Conservation (phyloP, 2,888 invertebrate genomes). For the Crioceris asparagi region DNA sequence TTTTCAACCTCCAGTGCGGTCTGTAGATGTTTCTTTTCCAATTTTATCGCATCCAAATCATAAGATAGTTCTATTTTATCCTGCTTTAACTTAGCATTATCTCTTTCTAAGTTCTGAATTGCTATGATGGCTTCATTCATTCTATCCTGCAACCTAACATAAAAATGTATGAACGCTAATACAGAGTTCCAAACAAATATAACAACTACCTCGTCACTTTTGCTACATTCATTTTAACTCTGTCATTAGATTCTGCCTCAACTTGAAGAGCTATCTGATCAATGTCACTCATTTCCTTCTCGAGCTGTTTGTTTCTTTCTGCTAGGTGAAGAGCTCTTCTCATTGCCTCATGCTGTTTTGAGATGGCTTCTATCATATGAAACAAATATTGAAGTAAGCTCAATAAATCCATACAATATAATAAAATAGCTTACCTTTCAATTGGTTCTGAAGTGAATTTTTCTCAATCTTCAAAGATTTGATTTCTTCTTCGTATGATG, state of each 20-base stretch:
- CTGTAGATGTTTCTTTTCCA: conserved; percentile 49
- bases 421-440: conserved; percentile 35
- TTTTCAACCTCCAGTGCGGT: conserved; percentile 42
- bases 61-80: conserved; percentile 38
- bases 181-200: conserved; percentile 5
- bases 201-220: conserved; percentile 35
- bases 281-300: conserved; percentile 61
- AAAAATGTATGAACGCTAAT: conserved; percentile 3
- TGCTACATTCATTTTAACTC: conserved; percentile 48
- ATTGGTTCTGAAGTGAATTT: conserved; percentile 43
- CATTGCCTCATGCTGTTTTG: conserved; percentile 74
- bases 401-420: not conserved
- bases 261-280: conserved; percentile 64
- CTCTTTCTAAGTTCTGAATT: conserved; percentile 41
- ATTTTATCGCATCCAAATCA: conserved; percentile 40
- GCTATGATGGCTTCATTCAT: conserved; percentile 39
- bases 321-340: conserved; percentile 59
- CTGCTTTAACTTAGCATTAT: conserved; percentile 37
- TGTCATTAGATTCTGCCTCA: conserved; percentile 64
- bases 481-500: conserved; percentile 43
- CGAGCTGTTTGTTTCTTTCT: conserved; percentile 59
- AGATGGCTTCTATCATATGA: conserved; percentile 40
- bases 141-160: conserved; percentile 37
- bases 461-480: conserved; percentile 51
- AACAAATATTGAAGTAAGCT: not conserved